Percentiles rank a stretch among this genome's conserved stretches.
These are phyloP conservation scores for Pseudonaja textilis DNA, from an alignment of 2,113 vertebrate species.

Conservation along the genomic window DNA sequence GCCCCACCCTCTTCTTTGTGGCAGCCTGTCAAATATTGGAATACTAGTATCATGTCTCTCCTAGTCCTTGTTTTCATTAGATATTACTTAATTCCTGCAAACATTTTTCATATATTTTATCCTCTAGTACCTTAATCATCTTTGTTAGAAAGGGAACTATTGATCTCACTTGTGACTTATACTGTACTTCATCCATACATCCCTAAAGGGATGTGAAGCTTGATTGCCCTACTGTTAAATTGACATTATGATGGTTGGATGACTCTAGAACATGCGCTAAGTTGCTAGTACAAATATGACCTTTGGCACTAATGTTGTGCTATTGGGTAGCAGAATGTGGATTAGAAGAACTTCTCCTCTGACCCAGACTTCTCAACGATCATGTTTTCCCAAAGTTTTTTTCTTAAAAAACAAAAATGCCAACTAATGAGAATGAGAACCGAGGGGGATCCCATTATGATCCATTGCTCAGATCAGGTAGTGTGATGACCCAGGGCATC, in stretches of 20 bases:
- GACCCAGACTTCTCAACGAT: not conserved
- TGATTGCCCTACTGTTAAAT: not conserved
- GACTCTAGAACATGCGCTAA: not conserved
- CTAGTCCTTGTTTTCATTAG: not conserved
- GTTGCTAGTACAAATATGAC: not conserved
- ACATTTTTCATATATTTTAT: not conserved
- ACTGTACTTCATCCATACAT: not conserved
- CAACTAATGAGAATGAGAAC: not conserved
- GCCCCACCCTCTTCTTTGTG: not conserved
- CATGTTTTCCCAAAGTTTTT: not conserved
- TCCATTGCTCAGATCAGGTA: not conserved
- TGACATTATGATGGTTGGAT: not conserved
- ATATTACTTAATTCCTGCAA: not conserved
- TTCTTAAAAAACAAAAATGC: no score
- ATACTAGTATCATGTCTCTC: not conserved
- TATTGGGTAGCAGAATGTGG: not conserved
- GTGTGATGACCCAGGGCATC: no score
- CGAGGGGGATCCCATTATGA: not conserved
- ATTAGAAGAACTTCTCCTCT: not conserved
- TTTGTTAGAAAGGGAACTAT: not conserved
- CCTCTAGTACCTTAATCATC: not conserved
- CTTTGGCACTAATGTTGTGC: not conserved
- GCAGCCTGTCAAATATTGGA: not conserved
- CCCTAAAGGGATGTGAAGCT: not conserved
- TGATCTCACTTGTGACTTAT: not conserved